Evolutionary conservation across 2,888 invertebrate genomes (phyloP).

Genomic region (Caenorhabditis sp.): DNA sequence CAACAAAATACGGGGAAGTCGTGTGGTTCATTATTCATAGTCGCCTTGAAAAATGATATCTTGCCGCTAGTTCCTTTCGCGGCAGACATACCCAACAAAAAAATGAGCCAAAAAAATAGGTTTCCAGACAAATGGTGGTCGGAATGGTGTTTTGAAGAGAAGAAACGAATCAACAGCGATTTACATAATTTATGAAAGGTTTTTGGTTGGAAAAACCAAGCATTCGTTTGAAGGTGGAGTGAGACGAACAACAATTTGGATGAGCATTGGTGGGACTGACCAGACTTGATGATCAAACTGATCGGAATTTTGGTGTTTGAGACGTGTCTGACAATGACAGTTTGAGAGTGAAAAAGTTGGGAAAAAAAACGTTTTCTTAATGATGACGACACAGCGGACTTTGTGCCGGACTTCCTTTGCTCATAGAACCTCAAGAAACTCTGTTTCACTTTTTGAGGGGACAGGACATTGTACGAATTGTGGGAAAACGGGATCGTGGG

Average conservation of each 20-base stretch:
- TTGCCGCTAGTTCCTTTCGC: constrained; percentile 1
- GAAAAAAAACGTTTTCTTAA: no score
- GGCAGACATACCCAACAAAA: constrained; percentile 3
- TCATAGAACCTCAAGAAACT: no score
- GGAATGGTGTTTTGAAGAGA: no score
- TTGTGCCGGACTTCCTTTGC: no score
- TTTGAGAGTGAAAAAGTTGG: neutral
- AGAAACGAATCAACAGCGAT: constrained; percentile 28
- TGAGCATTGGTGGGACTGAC: neutral
- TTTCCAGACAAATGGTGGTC: no score
- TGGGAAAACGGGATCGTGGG: no score
- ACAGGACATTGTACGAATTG: no score
- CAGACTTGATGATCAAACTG: constrained; percentile 24
- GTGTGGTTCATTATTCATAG: constrained; percentile 42
- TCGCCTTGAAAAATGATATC: constrained; percentile 40
- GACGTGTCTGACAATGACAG: constrained; percentile 15
- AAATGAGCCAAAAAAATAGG: neutral
- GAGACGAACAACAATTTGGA: neutral
- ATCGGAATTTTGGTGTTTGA: constrained; percentile 39
- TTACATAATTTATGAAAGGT: constrained; percentile 49
- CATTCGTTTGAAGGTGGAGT: neutral
- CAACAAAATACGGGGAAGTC: constrained; percentile 7
- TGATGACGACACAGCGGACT: no score
- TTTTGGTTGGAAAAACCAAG: neutral
- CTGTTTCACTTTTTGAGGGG: no score